A percentile compares a stretch with the other conserved stretches of the same genome.
phyloP scores from a whole-genome alignment of 2,888 invertebrate species.

The Icerya purchasi region DNA sequence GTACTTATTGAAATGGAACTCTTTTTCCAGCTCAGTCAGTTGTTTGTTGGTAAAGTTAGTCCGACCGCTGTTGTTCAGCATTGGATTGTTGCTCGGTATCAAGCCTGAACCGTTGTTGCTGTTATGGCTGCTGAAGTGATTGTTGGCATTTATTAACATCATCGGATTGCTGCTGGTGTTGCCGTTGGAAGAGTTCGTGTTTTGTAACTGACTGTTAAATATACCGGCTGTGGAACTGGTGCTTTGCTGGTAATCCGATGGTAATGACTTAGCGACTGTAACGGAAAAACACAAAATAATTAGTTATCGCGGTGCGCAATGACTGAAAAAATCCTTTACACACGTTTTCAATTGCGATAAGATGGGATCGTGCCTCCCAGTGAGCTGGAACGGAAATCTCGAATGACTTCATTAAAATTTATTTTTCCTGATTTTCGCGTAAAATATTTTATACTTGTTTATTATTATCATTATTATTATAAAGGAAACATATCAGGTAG shows the following conservation, averaged over 20 bases:
- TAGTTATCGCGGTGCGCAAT: too few relatives aligned
- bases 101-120: slow-evolving; percentile 1
- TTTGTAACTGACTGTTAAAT: slow-evolving; percentile 4
- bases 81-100: slow-evolving; percentile 14
- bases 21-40: slow-evolving; percentile 94
- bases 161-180: slow-evolving; percentile 6
- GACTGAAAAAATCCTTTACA: too few relatives aligned
- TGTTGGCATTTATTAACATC: slow-evolving; percentile 8
- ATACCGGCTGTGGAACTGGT: too few relatives aligned
- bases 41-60: slow-evolving; percentile 99
- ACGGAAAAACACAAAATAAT: too few relatives aligned
- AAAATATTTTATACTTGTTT: too few relatives aligned
- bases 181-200: slow-evolving; percentile 6
- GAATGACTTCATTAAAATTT: too few relatives aligned
- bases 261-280: slow-evolving; percentile 9
- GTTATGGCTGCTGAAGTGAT: background rate
- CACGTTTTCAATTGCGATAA: too few relatives aligned
- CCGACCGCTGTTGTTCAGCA: slow-evolving; percentile 60
- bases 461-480: too few relatives aligned
- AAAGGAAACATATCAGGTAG: too few relatives aligned
- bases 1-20: slow-evolving; percentile 98
- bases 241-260: slow-evolving; percentile 7
- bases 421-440: too few relatives aligned
- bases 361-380: too few relatives aligned
- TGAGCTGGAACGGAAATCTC: too few relatives aligned